Evolutionary conservation across 1,140 invertebrate genomes (phyloP).

Genomic region (Pteromalus puparum): DNA sequence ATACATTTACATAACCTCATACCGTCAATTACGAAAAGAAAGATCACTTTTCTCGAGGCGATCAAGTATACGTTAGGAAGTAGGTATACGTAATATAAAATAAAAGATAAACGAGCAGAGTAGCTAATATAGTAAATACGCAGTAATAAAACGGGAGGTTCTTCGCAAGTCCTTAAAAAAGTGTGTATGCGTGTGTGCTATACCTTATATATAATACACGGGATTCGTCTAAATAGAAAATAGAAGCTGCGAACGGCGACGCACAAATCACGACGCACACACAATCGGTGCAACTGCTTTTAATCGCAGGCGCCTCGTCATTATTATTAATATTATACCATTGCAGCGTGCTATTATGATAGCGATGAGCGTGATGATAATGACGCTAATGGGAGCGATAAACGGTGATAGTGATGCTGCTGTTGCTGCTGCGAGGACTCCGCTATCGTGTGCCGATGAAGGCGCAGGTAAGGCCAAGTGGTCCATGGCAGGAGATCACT

Average conservation of each 20-base stretch:
- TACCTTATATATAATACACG: conserved; percentile 27
- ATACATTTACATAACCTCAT: conserved; percentile 56
- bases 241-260: neutral
- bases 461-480: conserved; percentile 43
- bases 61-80: neutral
- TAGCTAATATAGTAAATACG: conserved; percentile 42
- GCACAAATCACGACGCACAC: neutral
- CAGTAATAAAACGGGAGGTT: conserved; percentile 36
- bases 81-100: conserved; percentile 13
- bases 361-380: conserved; percentile 39
- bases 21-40: conserved; percentile 62
- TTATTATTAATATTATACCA: conserved; percentile 43
- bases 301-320: conserved; percentile 46
- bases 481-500: conserved; percentile 73
- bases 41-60: conserved; percentile 20
- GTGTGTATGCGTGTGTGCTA: conserved; percentile 9
- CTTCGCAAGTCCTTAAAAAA: conserved; percentile 19
- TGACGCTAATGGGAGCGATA: conserved; percentile 61
- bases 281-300: conserved; percentile 5
- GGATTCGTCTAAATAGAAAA: conserved; percentile 21
- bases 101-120: conserved; percentile 18
- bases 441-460: neutral
- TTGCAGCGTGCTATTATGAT: conserved; percentile 32
- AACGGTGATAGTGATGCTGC: conserved; percentile 46
- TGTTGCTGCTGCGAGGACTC: neutral